Evolutionary conservation across 2,113 vertebrate species (phyloP), one percentile per base, ranked within the genome.

Genomic region (Neotragus moschatus): DNA sequence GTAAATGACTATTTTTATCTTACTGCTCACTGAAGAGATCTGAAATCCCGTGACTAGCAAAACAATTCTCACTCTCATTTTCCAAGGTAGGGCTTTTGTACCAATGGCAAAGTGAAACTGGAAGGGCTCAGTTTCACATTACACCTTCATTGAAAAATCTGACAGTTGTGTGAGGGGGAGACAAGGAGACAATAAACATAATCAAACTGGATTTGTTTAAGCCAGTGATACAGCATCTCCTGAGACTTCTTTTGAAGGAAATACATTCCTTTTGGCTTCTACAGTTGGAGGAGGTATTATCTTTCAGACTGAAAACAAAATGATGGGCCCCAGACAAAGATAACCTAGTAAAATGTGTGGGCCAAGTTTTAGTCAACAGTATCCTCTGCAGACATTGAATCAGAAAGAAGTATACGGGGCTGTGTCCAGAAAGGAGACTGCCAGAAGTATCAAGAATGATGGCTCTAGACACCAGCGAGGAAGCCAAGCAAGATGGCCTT

Each of bases 231-330:
- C 6, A 84, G 90, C 66, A 60, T 85, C 80, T 90, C 36, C 90
- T 96, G 36, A 96, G 95, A 84, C 47, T 63, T 70, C 75, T 95
- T 96, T 96, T 90, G 81, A 94, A 92, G 87, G 87, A 97, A 90
- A 92, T 87, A 79, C 19, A 84, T 84, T 96, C 91, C 45, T 97
- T 60, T 91, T 80, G 60, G 61, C 75, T 96, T 93, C 66, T 84
- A 36, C 25, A 94, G 55, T 58, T 94, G 84, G 51, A 17, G 53
- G 49, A 95, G 81, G 81, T 63, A 90, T 97, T 81, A 92, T 70
- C 84, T 96, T 96, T 92, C 93, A 96, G 88, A 91, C 60, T 53
- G 43, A 85, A 97, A 97, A 85, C 81, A 96, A 95, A 92, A 88
- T 61, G 58, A 77, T 94, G 84, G 66, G 51, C 47, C 21, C 36